Conservation (phyloP, 2,888 invertebrate species). For the Apodemia duryi region DNA sequence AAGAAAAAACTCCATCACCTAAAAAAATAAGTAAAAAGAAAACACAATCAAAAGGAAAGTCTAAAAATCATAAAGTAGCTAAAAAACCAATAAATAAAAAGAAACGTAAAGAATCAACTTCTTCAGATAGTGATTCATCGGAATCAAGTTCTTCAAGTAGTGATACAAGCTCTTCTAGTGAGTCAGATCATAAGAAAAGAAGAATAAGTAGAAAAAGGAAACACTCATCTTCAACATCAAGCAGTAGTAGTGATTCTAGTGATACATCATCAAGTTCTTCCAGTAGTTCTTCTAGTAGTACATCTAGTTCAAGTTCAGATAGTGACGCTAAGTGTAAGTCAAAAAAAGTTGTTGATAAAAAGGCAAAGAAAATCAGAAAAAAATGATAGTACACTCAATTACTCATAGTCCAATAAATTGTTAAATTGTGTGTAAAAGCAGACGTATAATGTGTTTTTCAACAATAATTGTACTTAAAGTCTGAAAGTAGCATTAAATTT, state of each 20-base stretch:
- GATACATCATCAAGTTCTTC: conserved; percentile 46
- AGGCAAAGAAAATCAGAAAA: conserved; percentile 44
- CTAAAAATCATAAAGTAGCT: conserved; percentile 31
- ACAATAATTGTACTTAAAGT: no score
- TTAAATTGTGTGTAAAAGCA: no score
- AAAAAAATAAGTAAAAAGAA: conserved; percentile 32
- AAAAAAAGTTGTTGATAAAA: conserved; percentile 39
- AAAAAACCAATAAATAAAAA: conserved; percentile 32
- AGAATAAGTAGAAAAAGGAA: conserved; percentile 46
- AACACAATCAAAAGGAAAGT: conserved; percentile 27
- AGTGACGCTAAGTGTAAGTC: conserved; percentile 48
- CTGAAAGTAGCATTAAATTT: no score
- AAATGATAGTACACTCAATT: conserved; percentile 19
- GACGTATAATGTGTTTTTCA: no score
- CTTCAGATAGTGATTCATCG: conserved; percentile 55
- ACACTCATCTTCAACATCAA: conserved; percentile 57
- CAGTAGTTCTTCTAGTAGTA: conserved; percentile 49
- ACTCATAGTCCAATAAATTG: no score
- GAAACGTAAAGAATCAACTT: conserved; percentile 55
- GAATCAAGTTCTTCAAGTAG: conserved; percentile 57
- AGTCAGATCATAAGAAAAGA: conserved; percentile 49
- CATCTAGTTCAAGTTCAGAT: conserved; percentile 56
- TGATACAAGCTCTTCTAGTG: conserved; percentile 60
- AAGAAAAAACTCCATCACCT: conserved; percentile 35
- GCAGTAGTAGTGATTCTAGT: conserved; percentile 47